A percentile compares a stretch with the other conserved stretches of the same genome.
phyloP scores from a whole-genome alignment of 2,113 vertebrate species.

The Canis aureus region DNA sequence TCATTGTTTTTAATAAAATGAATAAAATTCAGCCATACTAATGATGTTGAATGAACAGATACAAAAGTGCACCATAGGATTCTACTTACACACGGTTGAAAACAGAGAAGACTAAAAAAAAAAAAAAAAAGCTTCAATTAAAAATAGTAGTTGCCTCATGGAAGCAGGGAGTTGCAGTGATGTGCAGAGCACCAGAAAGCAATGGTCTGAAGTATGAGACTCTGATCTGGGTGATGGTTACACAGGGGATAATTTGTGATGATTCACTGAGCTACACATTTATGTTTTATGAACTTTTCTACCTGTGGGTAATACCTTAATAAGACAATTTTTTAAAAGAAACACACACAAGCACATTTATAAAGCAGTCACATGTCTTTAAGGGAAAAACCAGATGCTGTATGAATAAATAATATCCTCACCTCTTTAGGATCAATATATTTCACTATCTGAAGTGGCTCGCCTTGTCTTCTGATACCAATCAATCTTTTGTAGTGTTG shows the following conservation, averaged over 20 bases:
- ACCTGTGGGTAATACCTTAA: neutral
- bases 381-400: neutral
- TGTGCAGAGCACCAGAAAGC: neutral
- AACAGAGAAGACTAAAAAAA: neutral
- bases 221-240: neutral
- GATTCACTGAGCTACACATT: neutral
- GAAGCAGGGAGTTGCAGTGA: neutral
- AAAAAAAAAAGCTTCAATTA: neutral
- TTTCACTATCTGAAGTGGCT: conserved; percentile 84
- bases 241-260: neutral
- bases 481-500: conserved; percentile 84
- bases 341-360: neutral
- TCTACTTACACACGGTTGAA: neutral
- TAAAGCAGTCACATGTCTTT: conserved; percentile 24
- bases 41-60: neutral
- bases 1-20: neutral
- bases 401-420: conserved; percentile 54
- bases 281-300: neutral
- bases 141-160: neutral
- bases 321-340: neutral
- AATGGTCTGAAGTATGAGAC: neutral
- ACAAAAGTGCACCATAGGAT: neutral
- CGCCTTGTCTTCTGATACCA: conserved; percentile 81
- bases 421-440: conserved; percentile 88
- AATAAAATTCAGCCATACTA: neutral